Conservation (phyloP, 2,888 invertebrate species). For the Xestobium rufovillosum region DNA sequence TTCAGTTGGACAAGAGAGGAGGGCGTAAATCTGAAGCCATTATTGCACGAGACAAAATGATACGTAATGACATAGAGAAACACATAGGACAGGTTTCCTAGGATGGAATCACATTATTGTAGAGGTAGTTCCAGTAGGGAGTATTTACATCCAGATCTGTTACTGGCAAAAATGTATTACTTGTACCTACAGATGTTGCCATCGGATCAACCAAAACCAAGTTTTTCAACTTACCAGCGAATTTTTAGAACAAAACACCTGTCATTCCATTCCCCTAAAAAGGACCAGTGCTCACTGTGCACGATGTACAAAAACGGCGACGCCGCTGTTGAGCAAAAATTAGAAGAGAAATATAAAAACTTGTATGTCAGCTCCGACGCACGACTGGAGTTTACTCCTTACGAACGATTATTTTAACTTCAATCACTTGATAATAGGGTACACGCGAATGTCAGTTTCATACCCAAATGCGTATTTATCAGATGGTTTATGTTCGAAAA, state of each 20-base stretch:
- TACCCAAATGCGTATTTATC: no score
- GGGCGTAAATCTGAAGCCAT: constrained; percentile 1
- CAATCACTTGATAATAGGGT: no score
- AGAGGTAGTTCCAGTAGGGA: constrained; percentile 1
- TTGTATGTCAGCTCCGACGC: not conserved
- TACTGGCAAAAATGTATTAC: not conserved
- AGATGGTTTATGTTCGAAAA: no score
- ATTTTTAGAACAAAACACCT: constrained; percentile 2
- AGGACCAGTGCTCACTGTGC: constrained; percentile 3
- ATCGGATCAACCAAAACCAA: not conserved
- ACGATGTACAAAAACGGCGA: constrained; percentile 1
- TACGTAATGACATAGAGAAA: not conserved
- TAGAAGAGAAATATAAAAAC: not conserved
- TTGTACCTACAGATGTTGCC: constrained; percentile 1
- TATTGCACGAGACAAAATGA: constrained; percentile 1
- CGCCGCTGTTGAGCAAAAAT: constrained; percentile 1
- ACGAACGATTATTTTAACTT: no score
- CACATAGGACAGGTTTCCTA: not conserved
- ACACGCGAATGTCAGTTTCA: no score
- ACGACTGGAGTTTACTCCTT: no score
- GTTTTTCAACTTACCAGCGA: constrained; percentile 1
- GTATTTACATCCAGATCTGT: constrained; percentile 1
- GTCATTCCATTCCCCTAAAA: constrained; percentile 1
- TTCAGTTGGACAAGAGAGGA: constrained; percentile 1
- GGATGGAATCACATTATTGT: constrained; percentile 3